Percentiles rank a stretch among this genome's conserved stretches.
Evolutionary conservation across 2,113 vertebrate species (phyloP).

Genomic region (Chroicocephalus ridibundus): DNA sequence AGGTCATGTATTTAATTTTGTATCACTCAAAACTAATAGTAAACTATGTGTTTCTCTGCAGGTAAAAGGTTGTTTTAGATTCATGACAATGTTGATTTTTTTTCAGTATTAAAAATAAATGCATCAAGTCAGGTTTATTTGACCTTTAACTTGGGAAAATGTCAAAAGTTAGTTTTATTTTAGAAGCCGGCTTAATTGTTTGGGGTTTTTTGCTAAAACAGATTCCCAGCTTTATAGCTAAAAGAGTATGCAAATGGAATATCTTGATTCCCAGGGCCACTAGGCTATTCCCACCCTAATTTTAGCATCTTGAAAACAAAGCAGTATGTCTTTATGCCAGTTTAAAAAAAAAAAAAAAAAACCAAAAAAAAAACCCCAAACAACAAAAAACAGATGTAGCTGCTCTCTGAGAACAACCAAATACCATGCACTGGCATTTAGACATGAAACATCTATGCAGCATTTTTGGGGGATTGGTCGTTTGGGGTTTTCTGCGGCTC

Average conservation of each 20-base stretch:
- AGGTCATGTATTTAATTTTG: background rate
- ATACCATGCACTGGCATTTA: background rate
- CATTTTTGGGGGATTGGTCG: accelerated
- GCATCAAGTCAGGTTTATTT: background rate
- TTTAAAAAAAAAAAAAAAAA: background rate
- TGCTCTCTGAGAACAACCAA: background rate
- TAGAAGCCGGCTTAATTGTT: background rate
- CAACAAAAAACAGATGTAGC: background rate
- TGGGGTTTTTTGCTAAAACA: background rate
- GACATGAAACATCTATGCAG: background rate
- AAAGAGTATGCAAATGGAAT: background rate
- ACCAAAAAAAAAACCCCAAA: background rate
- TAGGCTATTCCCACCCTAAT: background rate
- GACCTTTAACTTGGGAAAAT: background rate
- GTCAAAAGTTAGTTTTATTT: background rate
- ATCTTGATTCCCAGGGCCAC: background rate
- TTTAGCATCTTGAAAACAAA: background rate
- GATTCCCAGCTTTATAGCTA: background rate
- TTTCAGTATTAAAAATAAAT: constrained; percentile 15
- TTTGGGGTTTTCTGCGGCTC: background rate
- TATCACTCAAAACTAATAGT: background rate
- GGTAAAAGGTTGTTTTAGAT: background rate
- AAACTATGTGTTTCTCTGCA: background rate
- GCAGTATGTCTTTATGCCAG: background rate
- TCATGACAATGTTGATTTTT: background rate